phyloP scores from a whole-genome alignment of 1,140 invertebrate genomes.

The Hylyphantes graminicola region DNA sequence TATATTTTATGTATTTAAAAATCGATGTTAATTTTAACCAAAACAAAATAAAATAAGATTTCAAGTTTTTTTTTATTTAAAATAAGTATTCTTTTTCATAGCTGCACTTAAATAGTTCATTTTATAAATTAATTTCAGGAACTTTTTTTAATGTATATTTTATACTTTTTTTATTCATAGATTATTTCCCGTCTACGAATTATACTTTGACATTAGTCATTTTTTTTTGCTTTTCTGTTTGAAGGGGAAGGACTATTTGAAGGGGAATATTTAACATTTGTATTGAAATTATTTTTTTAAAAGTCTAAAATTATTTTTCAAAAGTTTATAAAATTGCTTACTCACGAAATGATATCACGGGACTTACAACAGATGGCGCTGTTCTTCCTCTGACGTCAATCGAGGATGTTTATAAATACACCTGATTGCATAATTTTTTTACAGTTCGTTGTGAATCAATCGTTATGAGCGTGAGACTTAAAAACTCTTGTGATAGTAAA shows the following conservation, averaged over 20 bases:
- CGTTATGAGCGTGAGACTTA: conserved; percentile 52
- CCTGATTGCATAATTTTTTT: background rate
- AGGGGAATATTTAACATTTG: background rate
- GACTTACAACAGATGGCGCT: conserved; percentile 16
- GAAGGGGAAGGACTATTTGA: too few relatives aligned
- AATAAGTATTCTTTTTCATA: too few relatives aligned
- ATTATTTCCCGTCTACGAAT: too few relatives aligned
- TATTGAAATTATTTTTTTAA: background rate
- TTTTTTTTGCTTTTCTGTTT: background rate
- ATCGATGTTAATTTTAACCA: too few relatives aligned
- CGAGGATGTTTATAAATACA: conserved; percentile 26
- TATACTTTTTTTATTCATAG: too few relatives aligned
- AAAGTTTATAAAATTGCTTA: background rate
- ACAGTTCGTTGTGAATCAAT: conserved; percentile 26
- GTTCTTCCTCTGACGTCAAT: conserved; percentile 30
- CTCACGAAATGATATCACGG: background rate
- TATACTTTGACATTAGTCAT: too few relatives aligned
- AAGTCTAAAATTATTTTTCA: conserved; percentile 3
- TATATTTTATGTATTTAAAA: too few relatives aligned
- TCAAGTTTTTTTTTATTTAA: too few relatives aligned
- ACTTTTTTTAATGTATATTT: too few relatives aligned
- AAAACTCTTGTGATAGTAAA: conserved; percentile 41
- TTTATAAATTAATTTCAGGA: too few relatives aligned
- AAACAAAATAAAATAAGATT: too few relatives aligned
- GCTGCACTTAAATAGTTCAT: too few relatives aligned